Base-by-base conservation (phyloP, 2,797 vertebrate species). In the Psittacula derbiana region DNA sequence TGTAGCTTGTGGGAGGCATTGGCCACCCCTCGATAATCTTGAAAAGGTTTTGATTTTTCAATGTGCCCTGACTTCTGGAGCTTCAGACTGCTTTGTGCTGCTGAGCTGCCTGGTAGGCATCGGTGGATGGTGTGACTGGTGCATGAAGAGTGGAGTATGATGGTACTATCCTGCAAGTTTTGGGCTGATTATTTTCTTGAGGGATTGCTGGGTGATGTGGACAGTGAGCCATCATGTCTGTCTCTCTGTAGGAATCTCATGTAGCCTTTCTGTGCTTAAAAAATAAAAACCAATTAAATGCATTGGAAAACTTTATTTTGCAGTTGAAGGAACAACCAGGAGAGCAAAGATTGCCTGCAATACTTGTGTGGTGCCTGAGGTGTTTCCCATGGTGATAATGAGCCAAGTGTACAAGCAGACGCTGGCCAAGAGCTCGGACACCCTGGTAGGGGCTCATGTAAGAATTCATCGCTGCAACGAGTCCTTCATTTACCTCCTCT, bases 401-500 rank as follows among this genome's bases (percentile, higher is more conserved):
- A 99, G 99, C 43, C 99, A 99, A 65, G 98, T 99, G 61, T 98
- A 98, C 94, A 99, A 98, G 93, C 99, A 99, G 97, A 99, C 99
- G 0, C 89, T 99, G 97, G 99, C 99, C 78, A 99, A 99, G 97
- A 99, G 99, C 89, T 99, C 99, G 0, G 98, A 99, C 83, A 99
- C 98, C 67, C 96, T 99, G 96, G 98, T 98, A 4, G 98, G 98
- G 3, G 98, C 99, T 70, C 99, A 99, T 16, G 80, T 99, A 66
- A 99, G 98, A 90, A 98, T 99, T 94, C 98, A 99, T 97, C 97
- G 98, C 64, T 99, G 99, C 97, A 98, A 98, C 0, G 98, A 99
- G n/a, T 98, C 99, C 83, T 99, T 99, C 96, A 99, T 99, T 57
- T 99, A 99, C 94, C 98, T 99, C 7, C 98, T 99, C 5, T 99